Evolutionary conservation across 2,888 invertebrate genomes (phyloP).

Genomic region (Choreutis nemorana): DNA sequence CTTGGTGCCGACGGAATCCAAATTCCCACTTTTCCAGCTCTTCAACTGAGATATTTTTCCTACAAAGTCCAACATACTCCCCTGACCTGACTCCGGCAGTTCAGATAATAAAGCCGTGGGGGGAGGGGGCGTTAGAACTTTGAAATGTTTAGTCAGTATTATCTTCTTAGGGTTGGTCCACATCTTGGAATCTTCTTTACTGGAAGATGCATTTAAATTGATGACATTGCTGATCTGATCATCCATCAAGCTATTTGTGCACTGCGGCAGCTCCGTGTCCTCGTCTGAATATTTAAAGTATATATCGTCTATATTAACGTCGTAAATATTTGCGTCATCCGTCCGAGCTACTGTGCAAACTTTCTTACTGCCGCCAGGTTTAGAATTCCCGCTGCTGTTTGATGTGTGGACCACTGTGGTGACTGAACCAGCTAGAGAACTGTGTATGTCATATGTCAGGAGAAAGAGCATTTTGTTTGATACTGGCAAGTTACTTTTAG

Average conservation of each 20-base stretch:
- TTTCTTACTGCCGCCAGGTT: conserved; percentile 64
- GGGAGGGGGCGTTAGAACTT: conserved; percentile 41
- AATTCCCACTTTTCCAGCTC: conserved; percentile 47
- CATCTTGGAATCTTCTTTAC: conserved; percentile 48
- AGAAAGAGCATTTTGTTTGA: conserved; percentile 65
- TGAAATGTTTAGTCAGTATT: conserved; percentile 43
- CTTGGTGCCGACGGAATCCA: conserved; percentile 50
- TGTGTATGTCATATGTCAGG: conserved; percentile 75
- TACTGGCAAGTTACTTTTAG: conserved; percentile 53
- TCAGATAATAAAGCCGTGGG: conserved; percentile 40
- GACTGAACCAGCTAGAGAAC: conserved; percentile 56
- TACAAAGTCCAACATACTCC: conserved; percentile 46
- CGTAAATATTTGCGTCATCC: conserved; percentile 42
- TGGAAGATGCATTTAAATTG: conserved; percentile 53
- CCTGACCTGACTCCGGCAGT: conserved; percentile 39
- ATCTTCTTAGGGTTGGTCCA: conserved; percentile 50
- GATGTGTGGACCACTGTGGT: conserved; percentile 51
- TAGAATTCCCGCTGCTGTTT: conserved; percentile 50
- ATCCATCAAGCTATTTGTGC: conserved; percentile 45
- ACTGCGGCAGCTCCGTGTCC: conserved; percentile 62
- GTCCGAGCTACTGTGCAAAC: conserved; percentile 44
- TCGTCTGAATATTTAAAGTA: conserved; percentile 68
- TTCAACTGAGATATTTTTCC: conserved; percentile 52
- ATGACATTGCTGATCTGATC: conserved; percentile 65
- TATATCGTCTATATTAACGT: no score